These are phyloP conservation scores for Hanleya hanleyi DNA, from an alignment of 2,888 invertebrate species.

Conservation along the genomic window DNA sequence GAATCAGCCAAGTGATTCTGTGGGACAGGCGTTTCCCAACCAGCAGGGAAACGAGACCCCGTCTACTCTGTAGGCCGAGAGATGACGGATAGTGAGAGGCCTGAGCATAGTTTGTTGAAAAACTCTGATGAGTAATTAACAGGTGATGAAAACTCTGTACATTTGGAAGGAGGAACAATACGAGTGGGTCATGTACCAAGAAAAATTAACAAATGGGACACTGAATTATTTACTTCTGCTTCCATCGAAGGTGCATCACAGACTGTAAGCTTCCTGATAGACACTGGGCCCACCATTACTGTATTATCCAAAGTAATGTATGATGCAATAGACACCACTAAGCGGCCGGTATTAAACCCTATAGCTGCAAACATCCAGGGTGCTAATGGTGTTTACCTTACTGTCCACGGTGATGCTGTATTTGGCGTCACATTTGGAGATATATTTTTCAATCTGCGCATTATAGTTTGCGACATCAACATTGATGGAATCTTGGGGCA, in stretches of 20 bases:
- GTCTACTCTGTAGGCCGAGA: too few relatives aligned
- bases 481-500: neutral
- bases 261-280: neutral
- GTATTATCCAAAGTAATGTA: neutral
- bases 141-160: too few relatives aligned
- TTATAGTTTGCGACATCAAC: slow-evolving; percentile 7
- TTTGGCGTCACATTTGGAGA: neutral
- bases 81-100: too few relatives aligned
- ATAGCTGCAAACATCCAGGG: neutral
- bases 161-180: neutral
- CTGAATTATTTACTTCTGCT: neutral
- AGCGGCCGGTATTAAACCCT: neutral
- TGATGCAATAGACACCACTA: neutral
- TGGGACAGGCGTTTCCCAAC: too few relatives aligned
- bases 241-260: neutral
- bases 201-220: neutral
- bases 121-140: too few relatives aligned
- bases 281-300: slow-evolving; percentile 2
- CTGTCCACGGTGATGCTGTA: neutral
- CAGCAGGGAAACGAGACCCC: too few relatives aligned
- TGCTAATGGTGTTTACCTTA: neutral
- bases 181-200: neutral
- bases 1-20: too few relatives aligned
- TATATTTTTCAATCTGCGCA: neutral
- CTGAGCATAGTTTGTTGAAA: too few relatives aligned